phyloP scores from a whole-genome alignment of 2,113 vertebrate genomes.

The Callorhinus ursinus region DNA sequence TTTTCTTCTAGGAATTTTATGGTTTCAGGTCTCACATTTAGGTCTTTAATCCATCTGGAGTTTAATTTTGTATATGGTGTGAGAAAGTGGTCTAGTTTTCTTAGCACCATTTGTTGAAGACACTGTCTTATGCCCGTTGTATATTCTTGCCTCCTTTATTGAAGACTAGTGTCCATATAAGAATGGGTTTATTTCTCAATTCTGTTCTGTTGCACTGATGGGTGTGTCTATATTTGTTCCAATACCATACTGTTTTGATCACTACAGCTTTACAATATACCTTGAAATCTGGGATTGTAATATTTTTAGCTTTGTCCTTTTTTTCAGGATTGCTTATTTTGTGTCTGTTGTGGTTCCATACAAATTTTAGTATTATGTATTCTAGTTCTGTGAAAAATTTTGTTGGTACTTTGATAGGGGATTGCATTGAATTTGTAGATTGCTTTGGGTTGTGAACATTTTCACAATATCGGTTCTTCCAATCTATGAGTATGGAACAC shows the following conservation, averaged over 20 bases:
- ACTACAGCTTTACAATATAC: not conserved
- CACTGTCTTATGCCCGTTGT: not conserved
- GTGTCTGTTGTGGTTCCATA: not conserved
- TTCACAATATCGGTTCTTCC: not conserved
- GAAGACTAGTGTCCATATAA: not conserved
- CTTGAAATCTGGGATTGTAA: not conserved
- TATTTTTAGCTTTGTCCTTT: not conserved
- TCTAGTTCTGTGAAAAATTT: not conserved
- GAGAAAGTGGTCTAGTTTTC: not conserved
- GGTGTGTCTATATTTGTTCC: not conserved
- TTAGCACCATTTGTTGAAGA: not conserved
- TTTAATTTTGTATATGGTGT: too few species aligned
- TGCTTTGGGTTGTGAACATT: not conserved
- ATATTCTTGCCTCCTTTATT: not conserved
- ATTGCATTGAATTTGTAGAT: not conserved
- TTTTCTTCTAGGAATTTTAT: not conserved
- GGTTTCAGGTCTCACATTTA: too few species aligned
- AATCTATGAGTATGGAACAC: not conserved
- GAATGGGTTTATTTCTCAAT: not conserved
- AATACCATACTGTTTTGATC: not conserved
- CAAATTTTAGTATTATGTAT: not conserved
- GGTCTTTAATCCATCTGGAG: too few species aligned
- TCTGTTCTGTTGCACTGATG: not conserved
- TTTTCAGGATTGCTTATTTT: not conserved
- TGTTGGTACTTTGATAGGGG: not conserved